Base-by-base conservation (phyloP, 92 coral and sea anemone genomes). In the Heteractis magnifica region DNA sequence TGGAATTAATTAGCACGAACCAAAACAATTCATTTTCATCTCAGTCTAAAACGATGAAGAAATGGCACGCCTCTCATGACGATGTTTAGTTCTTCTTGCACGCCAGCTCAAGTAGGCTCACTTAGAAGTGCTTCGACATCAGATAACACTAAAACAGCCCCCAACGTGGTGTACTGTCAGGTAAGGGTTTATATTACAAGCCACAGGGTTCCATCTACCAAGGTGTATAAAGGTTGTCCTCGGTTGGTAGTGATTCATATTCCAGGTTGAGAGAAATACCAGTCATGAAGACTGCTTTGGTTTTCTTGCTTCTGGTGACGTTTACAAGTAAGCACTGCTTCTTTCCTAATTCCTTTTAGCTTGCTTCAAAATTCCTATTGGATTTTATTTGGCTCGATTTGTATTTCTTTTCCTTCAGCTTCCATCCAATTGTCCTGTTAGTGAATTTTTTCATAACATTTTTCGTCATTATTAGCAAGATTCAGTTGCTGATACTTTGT, bases 201-300 rank as follows among this genome's bases (percentile, higher is more conserved):
- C 85, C 65, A 50, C 70, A 65, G 70, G 79, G 86, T 72, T 58
- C 19, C 56, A 3, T 74, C 13, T 4, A n/a, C 15, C 79, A 49
- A 15, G 79, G 56, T 34, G 44, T 72, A 72, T 72, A 82, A 52
- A 82, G 26, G 20, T 44, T n/a, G 72, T 49, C 3, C 6, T 55
- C 11, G 19, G 9, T 50, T 3, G 12, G 41, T 6, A 10, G 18
- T 26, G 8, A 52, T 52, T 16, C 68, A 55, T 75, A 82, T 14
- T 10, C 72, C 59, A 41, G 72, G 86, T 71, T 55, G 56, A 72
- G 86, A 51, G 72, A 52, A 53, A 3, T 15, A 53, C 3, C 58
- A 48, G 71, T 55, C 52, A 85, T 78, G 88, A 85, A 77, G 83
- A 59, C 78, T 21, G 71, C 81, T 78, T 79, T 85, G 19, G 88